Evolutionary conservation across 2,888 invertebrate genomes (phyloP), one percentile per base, ranked within the genome.

Genomic region (Nomada fabriciana): DNA sequence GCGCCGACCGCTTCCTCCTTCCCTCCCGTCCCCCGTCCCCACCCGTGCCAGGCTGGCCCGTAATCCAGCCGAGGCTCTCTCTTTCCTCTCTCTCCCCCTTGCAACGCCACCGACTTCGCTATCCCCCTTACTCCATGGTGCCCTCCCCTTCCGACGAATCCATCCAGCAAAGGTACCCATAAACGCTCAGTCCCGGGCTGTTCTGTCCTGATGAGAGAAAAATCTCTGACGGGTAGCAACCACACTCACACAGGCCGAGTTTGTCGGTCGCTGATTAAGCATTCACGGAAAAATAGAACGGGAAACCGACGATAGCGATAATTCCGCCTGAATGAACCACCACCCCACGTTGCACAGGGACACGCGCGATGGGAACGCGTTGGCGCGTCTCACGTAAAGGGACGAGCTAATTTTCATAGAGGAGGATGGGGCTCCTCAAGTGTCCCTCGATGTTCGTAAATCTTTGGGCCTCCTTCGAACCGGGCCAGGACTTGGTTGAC

Each of bases 1-100:
- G 91, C 89, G 90, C 93, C 92, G 92, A 91, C 90, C 89, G 87
- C 89, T 84, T 85, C 80, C 89, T 88, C 89, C 85, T 86, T 83
- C 87, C 72, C 86, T 36, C 83, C 74, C 82, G 68, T 77, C 74
- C 72, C 77, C 81, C 84, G 76, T 59, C 70, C 9, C 47, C 79
- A 60, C 78, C 36, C 36, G 36, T 36, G 36, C 7, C 36, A 36
- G 61, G 55, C 79, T 76, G 79, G 76, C 78, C 86, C 85, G 77
- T 72, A 84, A 84, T 85, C 86, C 86, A 85, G 84, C 87, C 87
- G 86, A 72, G 84, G 83, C 81, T 77, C 87, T 85, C 84, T 84
- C 86, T 78, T 80, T 59, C 77, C 53, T 72, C 57, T 57, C 55
- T 57, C 47, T 63, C 23, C 59, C 76, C 69, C 23, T 70, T 59